These are phyloP conservation scores for Probaryconus sp. DNA, from an alignment of 1,140 invertebrate species.

Conservation along the genomic window DNA sequence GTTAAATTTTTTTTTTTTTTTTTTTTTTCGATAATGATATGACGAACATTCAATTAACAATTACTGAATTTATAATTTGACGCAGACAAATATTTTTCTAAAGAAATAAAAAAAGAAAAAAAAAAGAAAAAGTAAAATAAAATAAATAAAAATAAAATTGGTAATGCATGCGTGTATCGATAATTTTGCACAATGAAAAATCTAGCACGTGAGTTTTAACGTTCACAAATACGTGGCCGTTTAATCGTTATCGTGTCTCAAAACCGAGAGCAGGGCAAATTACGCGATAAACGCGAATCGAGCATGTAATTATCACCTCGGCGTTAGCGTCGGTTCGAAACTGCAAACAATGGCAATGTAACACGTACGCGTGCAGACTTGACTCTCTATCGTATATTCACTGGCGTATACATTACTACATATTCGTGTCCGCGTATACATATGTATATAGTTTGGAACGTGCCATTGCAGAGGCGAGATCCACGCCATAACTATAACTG, in stretches of 20 bases:
- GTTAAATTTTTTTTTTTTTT: too few species aligned
- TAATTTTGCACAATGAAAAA: constrained; percentile 19
- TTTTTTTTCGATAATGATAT: too few species aligned
- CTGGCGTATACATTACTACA: constrained; percentile 47
- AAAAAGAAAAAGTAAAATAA: too few species aligned
- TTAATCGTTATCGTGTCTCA: constrained; percentile 68
- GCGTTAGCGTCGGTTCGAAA: constrained; percentile 61
- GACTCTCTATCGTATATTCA: constrained; percentile 51
- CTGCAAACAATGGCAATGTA: constrained; percentile 63
- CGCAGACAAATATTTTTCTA: too few species aligned
- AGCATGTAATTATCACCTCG: constrained; percentile 75
- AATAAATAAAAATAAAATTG: too few species aligned
- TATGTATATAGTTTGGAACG: constrained; percentile 39
- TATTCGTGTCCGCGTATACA: constrained; percentile 32
- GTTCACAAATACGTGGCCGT: constrained; percentile 32
- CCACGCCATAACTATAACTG: constrained; percentile 57
- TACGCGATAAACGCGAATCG: constrained; percentile 73
- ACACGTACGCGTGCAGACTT: constrained; percentile 45
- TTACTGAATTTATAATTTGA: too few species aligned
- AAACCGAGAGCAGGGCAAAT: constrained; percentile 72
- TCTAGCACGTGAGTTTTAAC: constrained; percentile 21
- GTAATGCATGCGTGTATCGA: not conserved
- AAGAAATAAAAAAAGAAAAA: too few species aligned
- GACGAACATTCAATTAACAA: too few species aligned
- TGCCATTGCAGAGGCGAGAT: constrained; percentile 38